A percentile compares a stretch with the other conserved stretches of the same genome.
Evolutionary conservation across 2,113 vertebrate genomes (phyloP).

Genomic region (Dicrurus megarhynchus): DNA sequence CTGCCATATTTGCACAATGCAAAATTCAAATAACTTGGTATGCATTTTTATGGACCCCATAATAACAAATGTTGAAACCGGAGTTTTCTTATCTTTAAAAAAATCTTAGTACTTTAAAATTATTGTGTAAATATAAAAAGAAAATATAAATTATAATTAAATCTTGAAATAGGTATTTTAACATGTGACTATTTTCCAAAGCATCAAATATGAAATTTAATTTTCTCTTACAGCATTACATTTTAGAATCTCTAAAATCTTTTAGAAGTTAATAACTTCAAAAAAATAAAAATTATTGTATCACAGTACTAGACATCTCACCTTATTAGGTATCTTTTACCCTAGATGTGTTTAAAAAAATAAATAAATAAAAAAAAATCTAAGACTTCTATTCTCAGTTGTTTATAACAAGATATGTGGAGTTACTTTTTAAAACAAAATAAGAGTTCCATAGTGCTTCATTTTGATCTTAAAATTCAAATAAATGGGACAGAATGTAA

Average conservation of each 20-base stretch:
- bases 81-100: slow-evolving; percentile 34
- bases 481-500: neutral
- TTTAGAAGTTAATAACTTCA: slow-evolving; percentile 6
- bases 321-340: neutral
- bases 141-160: slow-evolving; percentile 73
- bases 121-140: slow-evolving; percentile 57
- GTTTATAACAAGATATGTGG: neutral
- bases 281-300: slow-evolving; percentile 11
- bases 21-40: slow-evolving; percentile 55
- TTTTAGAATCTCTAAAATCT: slow-evolving; percentile 28
- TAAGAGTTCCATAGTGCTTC: neutral
- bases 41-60: slow-evolving; percentile 41
- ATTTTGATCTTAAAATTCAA: slow-evolving; percentile 9
- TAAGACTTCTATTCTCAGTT: neutral
- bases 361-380: neutral
- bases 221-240: slow-evolving; percentile 24
- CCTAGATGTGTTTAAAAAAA: neutral
- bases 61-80: neutral
- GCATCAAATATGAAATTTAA: slow-evolving; percentile 32
- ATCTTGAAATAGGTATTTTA: slow-evolving; percentile 52
- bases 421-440: neutral
- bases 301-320: neutral
- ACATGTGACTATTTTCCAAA: slow-evolving; percentile 45
- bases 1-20: slow-evolving; percentile 50
- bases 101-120: slow-evolving; percentile 53